Percentiles rank a stretch among this genome's conserved stretches.
These are phyloP conservation scores for Naja naja DNA, from an alignment of 2,113 vertebrate genomes.

Conservation along the genomic window DNA sequence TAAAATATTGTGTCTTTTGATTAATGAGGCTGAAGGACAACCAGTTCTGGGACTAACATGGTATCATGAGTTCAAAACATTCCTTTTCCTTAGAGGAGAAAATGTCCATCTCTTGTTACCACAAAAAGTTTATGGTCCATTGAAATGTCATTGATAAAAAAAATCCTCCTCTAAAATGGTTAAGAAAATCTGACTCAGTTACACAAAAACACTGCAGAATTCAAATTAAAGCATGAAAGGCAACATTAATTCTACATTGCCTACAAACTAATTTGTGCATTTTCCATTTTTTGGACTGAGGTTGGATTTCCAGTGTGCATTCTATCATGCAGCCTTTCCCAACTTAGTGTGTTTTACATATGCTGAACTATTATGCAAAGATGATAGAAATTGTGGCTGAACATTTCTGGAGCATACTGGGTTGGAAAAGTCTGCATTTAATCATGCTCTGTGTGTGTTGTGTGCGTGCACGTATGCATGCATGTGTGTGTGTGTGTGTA, in stretches of 20 bases:
- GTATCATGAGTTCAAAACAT: too few relatives aligned
- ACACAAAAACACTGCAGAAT: neutral
- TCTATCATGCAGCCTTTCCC: neutral
- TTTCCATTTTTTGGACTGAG: neutral
- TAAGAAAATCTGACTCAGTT: neutral
- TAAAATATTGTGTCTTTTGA: too few relatives aligned
- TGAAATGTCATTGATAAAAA: too few relatives aligned
- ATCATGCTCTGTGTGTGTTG: neutral
- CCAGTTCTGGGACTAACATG: too few relatives aligned
- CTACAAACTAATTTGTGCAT: neutral
- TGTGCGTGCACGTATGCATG: too few relatives aligned
- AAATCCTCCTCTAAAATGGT: neutral
- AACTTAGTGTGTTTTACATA: neutral
- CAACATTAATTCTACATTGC: neutral
- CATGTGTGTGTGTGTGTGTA: neutral
- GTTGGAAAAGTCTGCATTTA: neutral
- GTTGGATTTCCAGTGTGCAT: neutral
- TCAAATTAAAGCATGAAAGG: neutral
- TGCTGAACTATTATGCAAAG: neutral
- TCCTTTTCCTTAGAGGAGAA: too few relatives aligned
- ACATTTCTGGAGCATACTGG: neutral
- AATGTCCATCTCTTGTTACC: too few relatives aligned
- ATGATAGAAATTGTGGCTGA: neutral
- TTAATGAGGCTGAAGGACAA: too few relatives aligned
- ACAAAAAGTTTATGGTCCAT: too few relatives aligned